Evolutionary conservation across 35 echinoderm and acorn worm genomes (phyloP), one percentile per base, ranked within the genome.

Genomic region (Nesometra sesokonis): DNA sequence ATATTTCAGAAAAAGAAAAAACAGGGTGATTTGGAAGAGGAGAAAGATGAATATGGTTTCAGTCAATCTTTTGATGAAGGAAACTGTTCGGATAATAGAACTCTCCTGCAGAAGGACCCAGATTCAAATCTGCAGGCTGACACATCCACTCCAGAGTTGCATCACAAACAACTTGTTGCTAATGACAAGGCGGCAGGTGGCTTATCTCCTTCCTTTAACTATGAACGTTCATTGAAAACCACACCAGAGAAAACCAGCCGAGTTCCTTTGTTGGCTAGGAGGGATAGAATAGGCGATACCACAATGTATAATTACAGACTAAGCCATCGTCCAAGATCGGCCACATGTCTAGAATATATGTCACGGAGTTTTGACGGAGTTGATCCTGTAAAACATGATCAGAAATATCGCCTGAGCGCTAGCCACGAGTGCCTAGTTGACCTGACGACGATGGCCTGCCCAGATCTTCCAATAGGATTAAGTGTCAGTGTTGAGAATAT

Each of bases 1-100:
- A 77, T 40, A 77, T 83, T 89, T 2, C 46, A 76, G 32, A 82
- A 31, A 34, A 82, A 85, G 37, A 32, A 52, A 35, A 89, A 30
- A 34, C 79, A 43, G 4, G 38, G 52, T 67, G 11, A 67, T 67
- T 67, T 67, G 23, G 52, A 67, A 1, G 23, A 5, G 23, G 52
- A 67, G 23, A 9, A 67, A 67, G 52, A 67, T 19, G 11, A 27
- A 19, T 27, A 27, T 27, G 23, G 21, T 67, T 3, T 67, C 8
- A 27, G 23, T 67, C 7, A 27, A 19, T 67, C 52, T 1, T 67
- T 67, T 67, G 52, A 67, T 27, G 11, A 67, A 3, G 52, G 21
- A 2, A 2, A 2, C 21, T 2, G 52, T 19, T 17, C 52, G 2
- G 52, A 67, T 17, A 27, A 67, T 19, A 67, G 1, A 2, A 15